phyloP scores from a whole-genome alignment of 2,888 invertebrate species.

The Nephrotoma guestfalica region DNA sequence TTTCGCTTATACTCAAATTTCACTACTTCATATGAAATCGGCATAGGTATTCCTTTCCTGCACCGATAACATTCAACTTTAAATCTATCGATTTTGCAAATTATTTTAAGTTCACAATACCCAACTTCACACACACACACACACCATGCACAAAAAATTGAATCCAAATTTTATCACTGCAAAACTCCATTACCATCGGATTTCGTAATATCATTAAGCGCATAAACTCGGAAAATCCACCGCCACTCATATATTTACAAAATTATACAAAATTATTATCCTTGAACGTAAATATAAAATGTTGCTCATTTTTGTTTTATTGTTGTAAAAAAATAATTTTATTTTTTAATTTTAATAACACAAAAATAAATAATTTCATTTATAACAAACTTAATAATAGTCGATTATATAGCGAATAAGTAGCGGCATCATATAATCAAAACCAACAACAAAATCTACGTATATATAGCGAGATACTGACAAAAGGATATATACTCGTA shows the following conservation, averaged over 20 bases:
- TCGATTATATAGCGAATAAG: constrained; percentile 11
- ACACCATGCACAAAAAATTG: neutral
- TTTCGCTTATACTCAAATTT: too few relatives aligned
- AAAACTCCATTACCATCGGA: neutral
- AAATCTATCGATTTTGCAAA: neutral
- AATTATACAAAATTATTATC: neutral
- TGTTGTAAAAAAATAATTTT: neutral
- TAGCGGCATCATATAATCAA: constrained; percentile 4
- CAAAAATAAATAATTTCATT: constrained; percentile 2
- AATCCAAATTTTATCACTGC: neutral
- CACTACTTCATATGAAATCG: too few relatives aligned
- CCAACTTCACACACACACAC: neutral
- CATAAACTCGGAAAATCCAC: neutral
- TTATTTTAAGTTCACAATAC: too few relatives aligned
- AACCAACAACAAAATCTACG: neutral
- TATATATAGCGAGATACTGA: neutral
- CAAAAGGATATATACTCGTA: neutral
- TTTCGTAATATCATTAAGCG: neutral
- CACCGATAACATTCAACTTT: neutral
- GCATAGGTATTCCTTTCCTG: too few relatives aligned
- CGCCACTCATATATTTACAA: neutral
- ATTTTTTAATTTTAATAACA: neutral
- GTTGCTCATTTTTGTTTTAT: neutral
- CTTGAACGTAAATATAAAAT: neutral
- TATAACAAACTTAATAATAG: constrained; percentile 8